These are phyloP conservation scores for Micrastur ruficollis DNA, from an alignment of 2,797 vertebrate genomes.

Conservation along the genomic window DNA sequence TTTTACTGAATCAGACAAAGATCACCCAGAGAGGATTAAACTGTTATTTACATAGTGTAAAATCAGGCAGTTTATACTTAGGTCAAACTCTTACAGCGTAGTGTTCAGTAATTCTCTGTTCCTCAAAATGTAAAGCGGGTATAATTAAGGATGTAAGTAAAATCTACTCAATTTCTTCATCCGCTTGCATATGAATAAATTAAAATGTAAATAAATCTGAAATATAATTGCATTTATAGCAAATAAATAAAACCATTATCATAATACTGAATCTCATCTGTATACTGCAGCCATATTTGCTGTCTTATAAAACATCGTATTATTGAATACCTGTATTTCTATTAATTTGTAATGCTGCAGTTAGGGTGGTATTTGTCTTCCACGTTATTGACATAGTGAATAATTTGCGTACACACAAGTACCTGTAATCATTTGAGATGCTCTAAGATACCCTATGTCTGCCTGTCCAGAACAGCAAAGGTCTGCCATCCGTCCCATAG, in stretches of 20 bases:
- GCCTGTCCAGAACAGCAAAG: background rate
- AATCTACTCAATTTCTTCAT: background rate
- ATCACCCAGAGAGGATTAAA: background rate
- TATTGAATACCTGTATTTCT: background rate
- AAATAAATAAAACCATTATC: background rate
- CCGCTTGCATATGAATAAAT: background rate
- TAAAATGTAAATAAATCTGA: background rate
- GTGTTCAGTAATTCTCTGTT: background rate
- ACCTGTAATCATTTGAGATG: background rate
- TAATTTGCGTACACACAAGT: background rate
- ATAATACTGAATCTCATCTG: background rate
- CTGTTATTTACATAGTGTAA: background rate
- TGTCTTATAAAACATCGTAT: background rate
- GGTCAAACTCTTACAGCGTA: background rate
- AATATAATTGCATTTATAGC: background rate
- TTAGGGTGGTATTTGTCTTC: background rate
- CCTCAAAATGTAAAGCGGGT: background rate
- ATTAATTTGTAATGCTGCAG: background rate
- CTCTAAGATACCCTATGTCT: background rate
- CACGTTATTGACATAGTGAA: background rate
- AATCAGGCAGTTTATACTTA: background rate
- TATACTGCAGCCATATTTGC: background rate
- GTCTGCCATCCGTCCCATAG: rapidly evolving
- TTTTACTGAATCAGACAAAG: conserved; percentile 2
- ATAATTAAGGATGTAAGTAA: background rate